A percentile compares a stretch with the other conserved stretches of the same genome.
phyloP scores from a whole-genome alignment of 2,797 vertebrate species.

The Chanos chanos region DNA sequence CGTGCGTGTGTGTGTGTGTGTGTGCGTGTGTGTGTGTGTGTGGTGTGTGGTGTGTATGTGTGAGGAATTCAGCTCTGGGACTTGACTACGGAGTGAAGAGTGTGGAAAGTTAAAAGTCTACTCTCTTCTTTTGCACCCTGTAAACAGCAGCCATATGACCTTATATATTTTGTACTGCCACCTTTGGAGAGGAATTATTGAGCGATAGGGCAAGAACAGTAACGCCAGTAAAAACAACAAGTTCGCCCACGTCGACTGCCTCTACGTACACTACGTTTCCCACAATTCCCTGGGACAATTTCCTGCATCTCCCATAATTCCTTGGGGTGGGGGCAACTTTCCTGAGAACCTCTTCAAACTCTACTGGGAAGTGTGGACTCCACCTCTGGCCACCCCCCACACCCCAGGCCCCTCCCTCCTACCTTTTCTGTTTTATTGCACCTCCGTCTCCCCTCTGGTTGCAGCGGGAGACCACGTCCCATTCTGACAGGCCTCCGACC shows the following conservation, averaged over 20 bases:
- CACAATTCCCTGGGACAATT: background rate
- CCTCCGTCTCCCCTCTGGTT: background rate
- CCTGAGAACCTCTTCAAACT: slow-evolving; percentile 26
- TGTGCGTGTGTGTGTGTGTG: no score
- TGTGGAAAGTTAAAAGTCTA: no score
- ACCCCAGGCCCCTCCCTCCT: slow-evolving; percentile 3
- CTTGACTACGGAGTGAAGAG: slow-evolving; percentile 8
- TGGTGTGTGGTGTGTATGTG: no score
- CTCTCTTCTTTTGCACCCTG: no score
- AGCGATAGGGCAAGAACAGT: slow-evolving; percentile 19
- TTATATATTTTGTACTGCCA: slow-evolving; percentile 26
- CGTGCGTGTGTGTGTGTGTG: no score
- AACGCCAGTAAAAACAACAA: slow-evolving; percentile 8
- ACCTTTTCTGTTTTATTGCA: slow-evolving; percentile 19
- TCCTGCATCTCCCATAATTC: background rate
- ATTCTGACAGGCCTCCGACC: slow-evolving; percentile 18
- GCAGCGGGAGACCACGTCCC: slow-evolving; percentile 3
- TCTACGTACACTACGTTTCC: background rate
- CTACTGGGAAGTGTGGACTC: slow-evolving; percentile 33
- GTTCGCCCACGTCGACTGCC: background rate
- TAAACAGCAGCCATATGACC: slow-evolving; percentile 18
- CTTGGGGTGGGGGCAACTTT: no score
- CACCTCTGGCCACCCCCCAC: slow-evolving; percentile 14
- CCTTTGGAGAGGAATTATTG: slow-evolving; percentile 22
- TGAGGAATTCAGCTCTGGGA: no score